Percentiles rank a stretch among this genome's conserved stretches.
phyloP scores from a whole-genome alignment of 2,888 invertebrate species.

The Melieria omissa region DNA sequence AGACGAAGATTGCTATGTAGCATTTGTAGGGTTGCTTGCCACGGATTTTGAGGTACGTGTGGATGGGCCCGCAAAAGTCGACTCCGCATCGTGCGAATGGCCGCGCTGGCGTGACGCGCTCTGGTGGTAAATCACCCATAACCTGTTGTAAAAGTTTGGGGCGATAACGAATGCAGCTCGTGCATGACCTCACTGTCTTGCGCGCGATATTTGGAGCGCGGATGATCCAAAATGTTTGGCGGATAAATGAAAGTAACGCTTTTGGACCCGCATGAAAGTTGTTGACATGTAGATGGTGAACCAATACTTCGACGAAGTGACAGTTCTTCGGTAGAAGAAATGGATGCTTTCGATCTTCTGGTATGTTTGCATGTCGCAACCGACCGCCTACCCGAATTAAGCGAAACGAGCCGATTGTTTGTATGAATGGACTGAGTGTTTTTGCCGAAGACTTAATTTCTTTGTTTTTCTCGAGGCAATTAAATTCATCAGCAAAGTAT shows the following conservation, averaged over 20 bases:
- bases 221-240: conserved; percentile 40
- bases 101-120: conserved; percentile 28
- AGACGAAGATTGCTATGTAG: conserved; percentile 32
- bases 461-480: not conserved
- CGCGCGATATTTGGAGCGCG: conserved; percentile 32
- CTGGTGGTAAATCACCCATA: conserved; percentile 29
- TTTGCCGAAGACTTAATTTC: not conserved
- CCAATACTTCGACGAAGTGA: conserved; percentile 23
- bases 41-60: conserved; percentile 24
- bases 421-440: conserved; percentile 36
- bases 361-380: conserved; percentile 22
- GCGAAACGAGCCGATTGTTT: conserved; percentile 27
- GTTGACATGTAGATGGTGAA: conserved; percentile 34
- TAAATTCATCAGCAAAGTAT: conserved; percentile 15
- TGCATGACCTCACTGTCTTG: conserved; percentile 19
- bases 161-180: conserved; percentile 21
- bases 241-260: conserved; percentile 27
- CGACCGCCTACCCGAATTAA: conserved; percentile 40
- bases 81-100: conserved; percentile 36
- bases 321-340: conserved; percentile 25
- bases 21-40: conserved; percentile 34
- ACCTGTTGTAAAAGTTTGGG: conserved; percentile 36
- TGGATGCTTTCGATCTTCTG: conserved; percentile 28
- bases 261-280: conserved; percentile 42
- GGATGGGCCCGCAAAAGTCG: conserved; percentile 21